Conservation (phyloP, 2,797 vertebrate genomes). For the Anguilla obscura region DNA sequence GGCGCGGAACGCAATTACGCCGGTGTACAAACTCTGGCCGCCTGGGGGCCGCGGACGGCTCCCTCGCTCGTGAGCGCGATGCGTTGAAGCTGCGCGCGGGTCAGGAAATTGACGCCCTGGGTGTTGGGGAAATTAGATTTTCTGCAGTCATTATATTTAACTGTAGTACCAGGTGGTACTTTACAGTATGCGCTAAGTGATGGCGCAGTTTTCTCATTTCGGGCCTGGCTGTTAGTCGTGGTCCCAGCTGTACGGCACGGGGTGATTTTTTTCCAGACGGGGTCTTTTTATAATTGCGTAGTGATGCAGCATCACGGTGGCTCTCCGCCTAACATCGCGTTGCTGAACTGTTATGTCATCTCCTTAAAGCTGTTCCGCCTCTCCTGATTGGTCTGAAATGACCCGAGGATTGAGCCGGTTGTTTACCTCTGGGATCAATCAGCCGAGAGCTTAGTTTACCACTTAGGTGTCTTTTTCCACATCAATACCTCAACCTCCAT, state of each 20-base stretch:
- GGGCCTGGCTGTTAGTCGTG: conserved; percentile 28
- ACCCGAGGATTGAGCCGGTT: neutral
- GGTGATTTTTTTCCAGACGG: neutral
- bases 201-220: conserved; percentile 34
- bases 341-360: neutral
- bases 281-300: conserved; percentile 26
- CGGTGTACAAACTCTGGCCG: conserved; percentile 40
- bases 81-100: conserved; percentile 39
- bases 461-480: neutral
- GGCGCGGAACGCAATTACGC: conserved; percentile 44
- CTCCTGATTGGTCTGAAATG: neutral
- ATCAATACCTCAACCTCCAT: neutral
- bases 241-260: conserved; percentile 2
- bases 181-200: conserved; percentile 43
- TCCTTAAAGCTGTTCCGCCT: conserved; percentile 14
- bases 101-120: conserved; percentile 45
- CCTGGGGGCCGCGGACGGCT: conserved; percentile 40
- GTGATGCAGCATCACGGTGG: conserved; percentile 17
- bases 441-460: neutral
- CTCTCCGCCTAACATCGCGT: neutral
- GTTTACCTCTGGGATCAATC: neutral
- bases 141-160: conserved; percentile 53
- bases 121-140: conserved; percentile 47
- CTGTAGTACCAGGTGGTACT: conserved; percentile 37
- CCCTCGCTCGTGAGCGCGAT: conserved; percentile 33